Conservation (phyloP, 2,113 vertebrate species). For the Oenanthe melanoleuca region DNA sequence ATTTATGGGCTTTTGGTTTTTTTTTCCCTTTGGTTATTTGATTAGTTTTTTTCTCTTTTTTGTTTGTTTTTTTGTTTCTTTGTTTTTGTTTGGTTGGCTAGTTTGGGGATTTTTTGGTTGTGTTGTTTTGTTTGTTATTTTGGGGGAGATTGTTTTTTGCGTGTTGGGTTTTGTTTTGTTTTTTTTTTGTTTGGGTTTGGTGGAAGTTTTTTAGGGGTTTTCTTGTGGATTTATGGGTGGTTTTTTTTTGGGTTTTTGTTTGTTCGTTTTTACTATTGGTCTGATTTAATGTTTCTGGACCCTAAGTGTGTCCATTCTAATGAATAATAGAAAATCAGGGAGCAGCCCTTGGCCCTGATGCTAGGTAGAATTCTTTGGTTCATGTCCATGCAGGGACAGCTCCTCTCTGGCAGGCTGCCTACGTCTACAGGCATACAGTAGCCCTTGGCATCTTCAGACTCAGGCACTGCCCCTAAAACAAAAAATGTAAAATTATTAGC, state of each 20-base stretch:
- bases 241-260: background rate
- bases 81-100: background rate
- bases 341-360: accelerated
- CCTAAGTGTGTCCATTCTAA: background rate
- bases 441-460: background rate
- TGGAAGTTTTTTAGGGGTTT: too few relatives aligned
- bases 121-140: background rate
- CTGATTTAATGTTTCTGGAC: background rate
- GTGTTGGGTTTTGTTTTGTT: background rate
- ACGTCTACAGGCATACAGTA: accelerated
- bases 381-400: background rate
- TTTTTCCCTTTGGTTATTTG: background rate
- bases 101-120: background rate
- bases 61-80: background rate
- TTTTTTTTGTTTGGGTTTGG: background rate
- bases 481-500: background rate
- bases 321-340: background rate
- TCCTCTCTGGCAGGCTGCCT: background rate
- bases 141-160: accelerated
- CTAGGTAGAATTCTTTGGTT: background rate
- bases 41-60: background rate
- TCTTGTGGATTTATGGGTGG: background rate
- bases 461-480: background rate
- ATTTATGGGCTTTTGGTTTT: background rate
- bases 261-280: background rate